phyloP scores from a whole-genome alignment of 2,888 invertebrate genomes.

The Drosophila greeni region DNA sequence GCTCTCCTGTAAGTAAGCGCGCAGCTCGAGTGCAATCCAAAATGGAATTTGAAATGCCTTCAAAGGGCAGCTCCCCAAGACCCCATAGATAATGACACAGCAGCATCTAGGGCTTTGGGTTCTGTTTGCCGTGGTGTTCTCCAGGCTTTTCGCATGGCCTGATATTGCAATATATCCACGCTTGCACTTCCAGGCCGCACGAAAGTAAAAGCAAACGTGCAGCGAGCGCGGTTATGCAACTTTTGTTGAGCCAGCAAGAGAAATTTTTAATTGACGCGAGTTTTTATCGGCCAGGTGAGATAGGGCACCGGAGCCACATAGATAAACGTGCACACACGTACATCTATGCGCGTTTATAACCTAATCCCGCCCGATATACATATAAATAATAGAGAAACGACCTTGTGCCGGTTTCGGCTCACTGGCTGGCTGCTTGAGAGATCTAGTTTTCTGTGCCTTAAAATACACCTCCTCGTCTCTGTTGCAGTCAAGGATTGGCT shows the following conservation, averaged over 20 bases:
- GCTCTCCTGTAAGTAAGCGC: constrained; percentile 85
- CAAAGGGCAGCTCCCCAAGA: constrained; percentile 29
- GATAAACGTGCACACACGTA: constrained; percentile 14
- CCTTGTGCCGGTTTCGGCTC: constrained; percentile 42
- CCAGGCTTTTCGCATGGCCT: constrained; percentile 8
- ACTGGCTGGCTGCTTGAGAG: constrained; percentile 9
- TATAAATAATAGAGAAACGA: constrained; percentile 12
- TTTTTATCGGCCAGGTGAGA: constrained; percentile 46
- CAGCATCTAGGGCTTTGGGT: constrained; percentile 4
- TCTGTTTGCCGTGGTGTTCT: background rate
- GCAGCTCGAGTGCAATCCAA: constrained; percentile 68
- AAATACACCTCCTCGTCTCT: constrained; percentile 47
- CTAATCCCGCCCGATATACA: constrained; percentile 8
- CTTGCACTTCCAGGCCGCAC: constrained; percentile 21
- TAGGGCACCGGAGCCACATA: constrained; percentile 15
- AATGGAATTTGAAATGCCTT: constrained; percentile 33
- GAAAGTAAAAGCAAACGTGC: constrained; percentile 8
- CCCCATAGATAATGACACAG: constrained; percentile 6
- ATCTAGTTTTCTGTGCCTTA: constrained; percentile 26
- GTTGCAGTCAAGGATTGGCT: constrained; percentile 89
- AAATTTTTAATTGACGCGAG: constrained; percentile 29
- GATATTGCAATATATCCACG: background rate
- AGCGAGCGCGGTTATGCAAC: constrained; percentile 59
- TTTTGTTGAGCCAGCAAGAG: constrained; percentile 31
- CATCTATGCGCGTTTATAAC: constrained; percentile 13